A percentile compares a stretch with the other conserved stretches of the same genome.
Conservation (phyloP, 2,888 invertebrate species). For the Tetragnatha montana region DNA sequence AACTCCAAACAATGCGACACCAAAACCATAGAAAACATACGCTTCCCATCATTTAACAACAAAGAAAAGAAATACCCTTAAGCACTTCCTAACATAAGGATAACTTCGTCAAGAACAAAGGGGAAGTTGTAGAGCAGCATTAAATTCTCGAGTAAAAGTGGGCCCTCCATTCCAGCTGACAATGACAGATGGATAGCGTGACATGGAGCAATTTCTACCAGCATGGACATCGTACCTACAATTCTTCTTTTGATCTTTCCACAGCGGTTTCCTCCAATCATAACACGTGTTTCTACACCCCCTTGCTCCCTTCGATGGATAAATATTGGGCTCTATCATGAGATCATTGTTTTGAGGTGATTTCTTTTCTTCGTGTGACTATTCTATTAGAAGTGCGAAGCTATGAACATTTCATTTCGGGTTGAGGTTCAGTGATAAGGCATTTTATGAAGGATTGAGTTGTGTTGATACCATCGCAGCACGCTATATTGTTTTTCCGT, state of each 20-base stretch:
- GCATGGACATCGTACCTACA: constrained; percentile 30
- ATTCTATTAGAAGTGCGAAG: constrained; percentile 3
- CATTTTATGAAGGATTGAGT: too few species aligned
- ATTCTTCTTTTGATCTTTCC: constrained; percentile 13
- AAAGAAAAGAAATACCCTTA: not conserved
- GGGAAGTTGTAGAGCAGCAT: not conserved
- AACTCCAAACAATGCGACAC: too few species aligned
- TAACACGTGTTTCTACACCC: constrained; percentile 43
- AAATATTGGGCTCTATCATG: constrained; percentile 46
- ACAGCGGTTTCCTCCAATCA: constrained; percentile 36
- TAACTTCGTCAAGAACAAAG: constrained; percentile 12
- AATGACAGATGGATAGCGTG: constrained; percentile 46
- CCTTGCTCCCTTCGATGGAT: not conserved
- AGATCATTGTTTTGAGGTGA: constrained; percentile 21
- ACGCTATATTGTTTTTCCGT: too few species aligned
- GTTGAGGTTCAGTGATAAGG: too few species aligned
- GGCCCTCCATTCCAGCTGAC: constrained; percentile 19
- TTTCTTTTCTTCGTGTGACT: not conserved
- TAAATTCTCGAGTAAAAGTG: constrained; percentile 15
- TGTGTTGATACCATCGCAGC: too few species aligned
- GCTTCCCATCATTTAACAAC: not conserved
- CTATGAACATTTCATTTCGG: constrained; percentile 21
- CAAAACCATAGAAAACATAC: too few species aligned
- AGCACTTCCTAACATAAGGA: not conserved
- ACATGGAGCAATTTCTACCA: constrained; percentile 33